Evolutionary conservation across 2,888 invertebrate species (phyloP).

Genomic region (Arrhopalites spinosus): DNA sequence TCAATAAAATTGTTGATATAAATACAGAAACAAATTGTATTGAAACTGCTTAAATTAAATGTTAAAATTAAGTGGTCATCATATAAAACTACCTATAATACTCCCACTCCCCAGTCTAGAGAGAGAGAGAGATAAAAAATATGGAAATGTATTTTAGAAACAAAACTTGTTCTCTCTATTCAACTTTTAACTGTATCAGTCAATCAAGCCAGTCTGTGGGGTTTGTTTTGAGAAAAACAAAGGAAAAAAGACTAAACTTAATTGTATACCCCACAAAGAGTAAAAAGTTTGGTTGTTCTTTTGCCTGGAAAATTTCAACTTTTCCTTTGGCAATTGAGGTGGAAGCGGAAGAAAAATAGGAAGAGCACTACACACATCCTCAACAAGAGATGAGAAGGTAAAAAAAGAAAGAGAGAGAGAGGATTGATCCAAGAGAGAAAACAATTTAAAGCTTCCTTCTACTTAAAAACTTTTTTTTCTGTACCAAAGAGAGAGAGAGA

Average conservation of each 20-base stretch:
- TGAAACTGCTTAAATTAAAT: no score
- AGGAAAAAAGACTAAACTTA: constrained; percentile 2
- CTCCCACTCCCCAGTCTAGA: no score
- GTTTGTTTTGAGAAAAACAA: background rate
- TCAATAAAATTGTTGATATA: no score
- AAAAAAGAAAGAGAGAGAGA: background rate
- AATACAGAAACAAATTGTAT: no score
- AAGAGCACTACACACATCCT: background rate
- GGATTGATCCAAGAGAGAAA: constrained; percentile 33
- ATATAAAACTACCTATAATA: no score
- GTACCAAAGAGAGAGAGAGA: background rate
- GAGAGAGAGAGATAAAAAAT: no score
- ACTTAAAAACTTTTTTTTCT: constrained; percentile 26
- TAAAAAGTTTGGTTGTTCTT: constrained; percentile 8
- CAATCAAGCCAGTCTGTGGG: background rate
- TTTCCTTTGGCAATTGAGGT: constrained; percentile 27
- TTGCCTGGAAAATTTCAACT: background rate
- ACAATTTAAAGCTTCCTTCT: constrained; percentile 36
- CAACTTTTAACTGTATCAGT: background rate
- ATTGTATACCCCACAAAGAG: background rate
- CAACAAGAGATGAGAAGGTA: no score
- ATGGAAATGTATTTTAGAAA: no score
- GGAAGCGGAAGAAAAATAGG: constrained; percentile 31
- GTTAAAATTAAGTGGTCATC: no score
- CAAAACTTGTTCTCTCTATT: no score